phyloP scores from a whole-genome alignment of 2,797 vertebrate species.

The Enteromius afrohamiltoni region DNA sequence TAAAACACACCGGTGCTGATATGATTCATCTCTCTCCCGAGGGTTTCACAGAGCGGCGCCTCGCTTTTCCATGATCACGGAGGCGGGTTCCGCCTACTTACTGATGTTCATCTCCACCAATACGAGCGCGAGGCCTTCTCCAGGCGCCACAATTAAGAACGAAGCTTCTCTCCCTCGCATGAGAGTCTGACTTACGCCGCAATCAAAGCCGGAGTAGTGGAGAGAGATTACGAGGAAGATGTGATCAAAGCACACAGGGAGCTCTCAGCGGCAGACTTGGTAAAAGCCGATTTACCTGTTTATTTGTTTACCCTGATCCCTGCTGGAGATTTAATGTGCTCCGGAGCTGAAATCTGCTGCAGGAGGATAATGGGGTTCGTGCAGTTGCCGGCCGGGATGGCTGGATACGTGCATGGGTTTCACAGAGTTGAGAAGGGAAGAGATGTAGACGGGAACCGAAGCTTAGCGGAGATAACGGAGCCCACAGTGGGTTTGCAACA shows the following conservation, averaged over 20 bases:
- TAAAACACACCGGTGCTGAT: slow-evolving; percentile 58
- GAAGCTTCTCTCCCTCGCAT: neutral
- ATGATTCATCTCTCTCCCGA: slow-evolving; percentile 60
- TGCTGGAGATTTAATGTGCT: slow-evolving; percentile 59
- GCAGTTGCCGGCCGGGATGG: slow-evolving; percentile 40
- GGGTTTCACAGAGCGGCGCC: slow-evolving; percentile 44
- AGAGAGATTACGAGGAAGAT: slow-evolving; percentile 55
- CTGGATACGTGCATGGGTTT: slow-evolving; percentile 33
- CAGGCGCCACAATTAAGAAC: neutral
- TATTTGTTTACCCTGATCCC: slow-evolving; percentile 63
- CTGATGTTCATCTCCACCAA: slow-evolving; percentile 35
- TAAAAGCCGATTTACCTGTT: slow-evolving; percentile 62
- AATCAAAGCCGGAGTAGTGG: slow-evolving; percentile 51
- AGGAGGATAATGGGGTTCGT: slow-evolving; percentile 53
- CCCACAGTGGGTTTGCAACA: slow-evolving; percentile 36
- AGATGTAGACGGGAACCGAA: slow-evolving; percentile 24
- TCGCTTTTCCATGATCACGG: slow-evolving; percentile 43
- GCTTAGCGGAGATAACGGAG: slow-evolving; percentile 42
- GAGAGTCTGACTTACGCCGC: slow-evolving; percentile 24
- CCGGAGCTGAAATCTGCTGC: slow-evolving; percentile 52
- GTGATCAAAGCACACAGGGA: slow-evolving; percentile 58
- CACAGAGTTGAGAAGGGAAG: slow-evolving; percentile 27
- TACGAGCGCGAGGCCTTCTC: neutral
- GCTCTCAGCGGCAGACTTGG: slow-evolving; percentile 50
- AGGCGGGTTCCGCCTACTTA: slow-evolving; percentile 33